These are phyloP conservation scores for Pterostichus niger DNA, from an alignment of 2,888 invertebrate genomes.

Conservation along the genomic window DNA sequence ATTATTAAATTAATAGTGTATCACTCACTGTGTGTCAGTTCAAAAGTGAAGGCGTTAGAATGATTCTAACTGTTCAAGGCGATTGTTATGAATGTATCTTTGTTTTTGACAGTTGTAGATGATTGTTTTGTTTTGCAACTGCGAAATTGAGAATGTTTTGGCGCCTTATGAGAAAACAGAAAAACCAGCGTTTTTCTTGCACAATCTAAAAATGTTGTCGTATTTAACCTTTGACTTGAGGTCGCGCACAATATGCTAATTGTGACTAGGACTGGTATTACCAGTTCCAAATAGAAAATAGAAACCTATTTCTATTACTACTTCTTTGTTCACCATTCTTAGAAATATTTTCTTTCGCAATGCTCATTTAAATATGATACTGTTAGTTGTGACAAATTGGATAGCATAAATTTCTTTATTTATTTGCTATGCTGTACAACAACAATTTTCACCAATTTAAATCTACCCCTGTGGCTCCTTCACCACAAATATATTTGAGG, in stretches of 20 bases:
- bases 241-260: slow-evolving; percentile 58
- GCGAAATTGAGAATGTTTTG: neutral
- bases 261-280: slow-evolving; percentile 15
- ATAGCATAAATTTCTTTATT: too few relatives aligned
- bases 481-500: too few relatives aligned
- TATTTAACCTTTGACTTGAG: slow-evolving; percentile 62
- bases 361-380: neutral
- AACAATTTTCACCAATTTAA: too few relatives aligned
- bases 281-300: slow-evolving; percentile 46
- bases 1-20: slow-evolving; percentile 19
- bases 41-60: slow-evolving; percentile 59
- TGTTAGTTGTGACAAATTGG: neutral
- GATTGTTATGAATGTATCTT: slow-evolving; percentile 17
- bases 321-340: neutral
- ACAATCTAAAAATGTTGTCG: slow-evolving; percentile 31
- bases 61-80: neutral
- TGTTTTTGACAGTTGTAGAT: slow-evolving; percentile 19
- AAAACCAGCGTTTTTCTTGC: slow-evolving; percentile 2
- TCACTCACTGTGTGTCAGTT: neutral
- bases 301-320: neutral
- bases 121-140: slow-evolving; percentile 30
- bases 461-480: too few relatives aligned
- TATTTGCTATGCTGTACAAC: too few relatives aligned
- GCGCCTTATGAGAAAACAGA: neutral
- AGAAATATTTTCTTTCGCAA: neutral